phyloP scores from a whole-genome alignment of 1,140 invertebrate genomes.

The Acyrthosiphon pisum region DNA sequence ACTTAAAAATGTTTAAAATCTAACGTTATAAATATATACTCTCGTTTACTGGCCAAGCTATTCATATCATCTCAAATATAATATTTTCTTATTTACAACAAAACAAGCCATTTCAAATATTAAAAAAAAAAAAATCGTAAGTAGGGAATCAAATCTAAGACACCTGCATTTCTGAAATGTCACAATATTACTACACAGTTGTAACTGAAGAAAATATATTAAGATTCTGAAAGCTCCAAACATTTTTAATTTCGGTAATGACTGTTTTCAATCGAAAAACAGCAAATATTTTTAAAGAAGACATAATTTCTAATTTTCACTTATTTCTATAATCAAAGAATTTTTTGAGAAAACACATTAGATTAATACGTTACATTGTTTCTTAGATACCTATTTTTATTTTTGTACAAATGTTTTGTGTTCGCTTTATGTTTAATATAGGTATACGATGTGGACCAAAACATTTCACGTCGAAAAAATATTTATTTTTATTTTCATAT shows the following conservation, averaged over 20 bases:
- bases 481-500: neutral
- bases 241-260: neutral
- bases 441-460: neutral
- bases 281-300: neutral
- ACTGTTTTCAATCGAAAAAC: neutral
- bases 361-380: neutral
- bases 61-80: neutral
- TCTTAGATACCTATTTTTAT: neutral
- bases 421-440: neutral
- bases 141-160: neutral
- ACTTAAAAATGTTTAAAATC: neutral
- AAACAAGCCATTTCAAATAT: neutral
- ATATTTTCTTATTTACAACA: neutral
- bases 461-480: neutral
- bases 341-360: neutral
- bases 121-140: neutral
- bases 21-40: neutral
- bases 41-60: neutral
- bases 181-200: neutral
- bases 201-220: neutral
- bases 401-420: neutral
- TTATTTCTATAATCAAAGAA: neutral
- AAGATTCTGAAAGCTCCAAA: neutral
- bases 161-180: no score
- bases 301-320: neutral